Conservation (phyloP, 2,888 invertebrate species). For the Cryptocheilus praepositus region DNA sequence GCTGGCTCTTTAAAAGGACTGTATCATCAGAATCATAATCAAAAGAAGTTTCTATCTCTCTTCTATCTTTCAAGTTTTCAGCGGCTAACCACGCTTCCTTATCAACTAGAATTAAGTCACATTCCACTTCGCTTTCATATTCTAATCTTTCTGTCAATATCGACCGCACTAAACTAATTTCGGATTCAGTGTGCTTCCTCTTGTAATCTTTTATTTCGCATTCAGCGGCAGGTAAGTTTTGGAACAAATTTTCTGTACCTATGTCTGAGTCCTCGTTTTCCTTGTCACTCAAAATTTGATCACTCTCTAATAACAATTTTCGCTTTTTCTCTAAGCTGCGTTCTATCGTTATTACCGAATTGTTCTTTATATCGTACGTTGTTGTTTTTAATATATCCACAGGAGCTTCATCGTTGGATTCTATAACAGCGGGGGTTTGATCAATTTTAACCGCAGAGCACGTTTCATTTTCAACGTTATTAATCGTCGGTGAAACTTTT, state of each 20-base stretch:
- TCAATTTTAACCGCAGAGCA: slow-evolving; percentile 21
- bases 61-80: slow-evolving; percentile 26
- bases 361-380: too few relatives aligned
- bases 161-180: slow-evolving; percentile 31
- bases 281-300: slow-evolving; percentile 16
- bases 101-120: slow-evolving; percentile 47
- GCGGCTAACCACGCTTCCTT: slow-evolving; percentile 37
- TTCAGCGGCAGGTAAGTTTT: slow-evolving; percentile 61
- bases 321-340: neutral
- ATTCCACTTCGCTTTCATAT: slow-evolving; percentile 50
- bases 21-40: slow-evolving; percentile 60
- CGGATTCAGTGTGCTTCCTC: slow-evolving; percentile 8
- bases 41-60: slow-evolving; percentile 19
- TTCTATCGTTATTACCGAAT: neutral
- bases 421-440: slow-evolving; percentile 23
- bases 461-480: neutral
- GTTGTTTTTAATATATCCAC: slow-evolving; percentile 15
- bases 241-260: slow-evolving; percentile 48
- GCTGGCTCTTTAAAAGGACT: slow-evolving; percentile 32
- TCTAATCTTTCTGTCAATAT: slow-evolving; percentile 32
- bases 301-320: neutral
- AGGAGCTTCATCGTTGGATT: slow-evolving; percentile 13
- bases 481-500: neutral
- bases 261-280: slow-evolving; percentile 41
- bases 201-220: slow-evolving; percentile 34